Conservation (phyloP, 2,888 invertebrate genomes). For the Ctenicera cuprea region DNA sequence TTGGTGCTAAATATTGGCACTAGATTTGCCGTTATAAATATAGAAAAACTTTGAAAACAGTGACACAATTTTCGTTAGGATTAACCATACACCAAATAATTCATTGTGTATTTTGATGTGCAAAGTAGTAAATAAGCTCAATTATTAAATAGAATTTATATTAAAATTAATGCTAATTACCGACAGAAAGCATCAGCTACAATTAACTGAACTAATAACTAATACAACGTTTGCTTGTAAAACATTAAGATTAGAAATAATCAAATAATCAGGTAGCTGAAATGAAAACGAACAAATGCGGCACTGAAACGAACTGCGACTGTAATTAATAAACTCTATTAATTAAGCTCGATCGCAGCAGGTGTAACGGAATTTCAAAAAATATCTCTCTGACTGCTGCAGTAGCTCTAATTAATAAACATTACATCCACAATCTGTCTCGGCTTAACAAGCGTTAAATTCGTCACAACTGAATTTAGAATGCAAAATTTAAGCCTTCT, state of each 20-base stretch:
- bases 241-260: slow-evolving; percentile 16
- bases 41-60: too few species aligned
- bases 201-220: slow-evolving; percentile 7
- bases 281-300: not conserved
- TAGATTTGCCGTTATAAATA: too few species aligned
- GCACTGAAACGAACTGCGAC: slow-evolving; percentile 18
- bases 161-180: too few species aligned
- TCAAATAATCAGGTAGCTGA: not conserved
- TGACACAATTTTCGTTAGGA: too few species aligned
- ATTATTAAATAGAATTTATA: too few species aligned
- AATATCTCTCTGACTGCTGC: slow-evolving; percentile 18
- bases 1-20: too few species aligned
- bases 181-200: too few species aligned
- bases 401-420: slow-evolving; percentile 35
- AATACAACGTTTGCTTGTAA: not conserved
- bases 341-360: slow-evolving; percentile 46
- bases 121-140: too few species aligned
- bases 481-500: not conserved
- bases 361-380: slow-evolving; percentile 39
- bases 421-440: slow-evolving; percentile 36
- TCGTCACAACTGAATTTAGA: slow-evolving; percentile 18
- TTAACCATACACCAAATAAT: too few species aligned
- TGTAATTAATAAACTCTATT: slow-evolving; percentile 47
- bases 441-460: slow-evolving; percentile 33
- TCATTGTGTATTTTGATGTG: too few species aligned